Conservation (phyloP, 2,888 invertebrate species). For the Macaria notata region DNA sequence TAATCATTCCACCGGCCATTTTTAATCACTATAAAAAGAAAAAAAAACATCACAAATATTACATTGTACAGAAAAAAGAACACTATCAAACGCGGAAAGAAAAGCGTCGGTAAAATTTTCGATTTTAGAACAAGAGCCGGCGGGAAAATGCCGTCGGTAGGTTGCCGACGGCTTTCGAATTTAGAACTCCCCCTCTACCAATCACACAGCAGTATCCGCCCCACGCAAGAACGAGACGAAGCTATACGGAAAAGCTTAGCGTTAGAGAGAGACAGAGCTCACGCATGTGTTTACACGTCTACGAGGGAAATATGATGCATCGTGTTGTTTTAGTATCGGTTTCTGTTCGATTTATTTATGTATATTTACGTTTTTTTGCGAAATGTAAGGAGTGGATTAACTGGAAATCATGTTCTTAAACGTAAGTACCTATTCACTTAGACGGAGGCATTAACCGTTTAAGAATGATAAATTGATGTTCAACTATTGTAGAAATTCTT, state of each 20-base stretch:
- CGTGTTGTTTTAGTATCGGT: slow-evolving; percentile 78
- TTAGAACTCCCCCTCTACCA: slow-evolving; percentile 70
- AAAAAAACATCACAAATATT: slow-evolving; percentile 9
- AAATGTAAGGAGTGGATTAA: slow-evolving; percentile 63
- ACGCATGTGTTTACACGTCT: slow-evolving; percentile 68
- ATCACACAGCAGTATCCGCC: slow-evolving; percentile 71
- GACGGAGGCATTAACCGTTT: background rate
- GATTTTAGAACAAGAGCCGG: slow-evolving; percentile 65
- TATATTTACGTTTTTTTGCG: slow-evolving; percentile 60
- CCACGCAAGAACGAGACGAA: slow-evolving; percentile 48
- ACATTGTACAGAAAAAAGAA: slow-evolving; percentile 15
- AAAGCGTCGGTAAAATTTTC: slow-evolving; percentile 48
- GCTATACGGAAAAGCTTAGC: slow-evolving; percentile 51
- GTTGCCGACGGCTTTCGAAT: slow-evolving; percentile 66
- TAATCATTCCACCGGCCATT: slow-evolving; percentile 8
- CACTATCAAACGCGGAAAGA: slow-evolving; percentile 24
- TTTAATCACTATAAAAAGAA: slow-evolving; percentile 14
- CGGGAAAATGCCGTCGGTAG: slow-evolving; percentile 79
- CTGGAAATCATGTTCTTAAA: slow-evolving; percentile 33
- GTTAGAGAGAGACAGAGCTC: slow-evolving; percentile 48
- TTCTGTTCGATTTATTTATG: slow-evolving; percentile 73
- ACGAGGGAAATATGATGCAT: slow-evolving; percentile 79
- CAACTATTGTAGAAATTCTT: too few species aligned
- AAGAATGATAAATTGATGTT: background rate
- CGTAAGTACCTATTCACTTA: background rate